Base-by-base conservation (phyloP, 2,113 vertebrate species). In the Xenus cinereus region DNA sequence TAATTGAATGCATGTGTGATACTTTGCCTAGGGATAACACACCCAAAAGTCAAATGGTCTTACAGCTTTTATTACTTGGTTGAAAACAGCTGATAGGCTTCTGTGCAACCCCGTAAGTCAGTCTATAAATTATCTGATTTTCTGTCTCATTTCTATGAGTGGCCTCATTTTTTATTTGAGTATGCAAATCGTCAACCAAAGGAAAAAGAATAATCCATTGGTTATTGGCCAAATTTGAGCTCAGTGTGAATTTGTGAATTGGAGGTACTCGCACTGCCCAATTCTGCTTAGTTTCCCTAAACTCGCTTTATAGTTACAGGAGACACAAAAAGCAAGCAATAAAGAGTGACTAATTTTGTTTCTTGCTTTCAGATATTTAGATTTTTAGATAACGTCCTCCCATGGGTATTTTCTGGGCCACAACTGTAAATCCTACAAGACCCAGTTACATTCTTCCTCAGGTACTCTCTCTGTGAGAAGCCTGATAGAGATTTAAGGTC, bases 1-100 rank as follows among this genome's bases (percentile, higher is more conserved):
- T 95, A 77, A 96, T 95, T 95, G 87, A 94, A 91, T 71, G 74
- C 66, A 84, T 33, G 33, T 46, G 57, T 74, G 88, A 84, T 67
- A 46, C 66, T 92, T n/a, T 77, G 88, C 92, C 82, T 78, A 50
- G 90, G 80, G 92, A 85, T 32, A 85, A 54, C 45, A 77, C 69
- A 64, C 76, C 41, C 90, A 46, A 21, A 94, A 96, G 86, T 94
- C 90, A 95, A 95, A 94, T 21, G 64, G 20, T 57, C 66, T 94
- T 85, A 67, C 51, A 93, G 69, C 60, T 90, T 78, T 82, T 95
- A 85, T 91, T 95, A 50, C 86, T 90, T 89, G 39, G 33, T 54
- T 51, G 63, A 63, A 91, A 96, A 63, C 32, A 76, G 21, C 71
- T 76, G 59, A 81, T 19, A 41, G 46, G 64, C 32, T 80, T 46